phyloP scores from a whole-genome alignment of 2,113 vertebrate genomes.

The Phalacrocorax carbo region DNA sequence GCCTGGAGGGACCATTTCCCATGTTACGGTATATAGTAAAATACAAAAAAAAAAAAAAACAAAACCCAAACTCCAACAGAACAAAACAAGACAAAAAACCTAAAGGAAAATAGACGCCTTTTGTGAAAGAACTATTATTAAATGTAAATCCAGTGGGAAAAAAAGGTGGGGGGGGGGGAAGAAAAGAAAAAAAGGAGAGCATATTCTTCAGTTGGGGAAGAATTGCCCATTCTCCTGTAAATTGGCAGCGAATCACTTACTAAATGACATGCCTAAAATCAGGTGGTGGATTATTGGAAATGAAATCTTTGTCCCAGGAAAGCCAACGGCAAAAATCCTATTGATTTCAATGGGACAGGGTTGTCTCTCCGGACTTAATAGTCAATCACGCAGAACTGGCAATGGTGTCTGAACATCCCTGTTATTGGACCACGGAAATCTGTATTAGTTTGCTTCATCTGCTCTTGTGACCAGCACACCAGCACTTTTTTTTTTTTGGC shows the following conservation, averaged over 20 bases:
- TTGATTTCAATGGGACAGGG: conserved; percentile 47
- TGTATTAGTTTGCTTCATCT: conserved; percentile 43
- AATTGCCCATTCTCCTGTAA: background rate
- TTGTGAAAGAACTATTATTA: background rate
- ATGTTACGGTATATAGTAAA: background rate
- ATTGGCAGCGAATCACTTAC: conserved; percentile 29
- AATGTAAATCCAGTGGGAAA: background rate
- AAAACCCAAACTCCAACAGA: background rate
- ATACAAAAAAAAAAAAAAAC: conserved; percentile 16
- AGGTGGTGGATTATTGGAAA: conserved; percentile 56
- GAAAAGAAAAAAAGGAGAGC: background rate
- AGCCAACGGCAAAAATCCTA: conserved; percentile 50
- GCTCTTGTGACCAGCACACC: conserved; percentile 4
- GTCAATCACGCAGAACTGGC: conserved; percentile 57
- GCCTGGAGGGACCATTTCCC: conserved; percentile 39
- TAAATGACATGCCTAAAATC: conserved; percentile 54
- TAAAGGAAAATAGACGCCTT: background rate
- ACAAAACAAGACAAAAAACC: background rate
- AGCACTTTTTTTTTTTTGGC: background rate
- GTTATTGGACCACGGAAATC: conserved; percentile 54
- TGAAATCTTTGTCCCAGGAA: conserved; percentile 61
- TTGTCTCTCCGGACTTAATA: conserved; percentile 47
- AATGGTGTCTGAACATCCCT: background rate
- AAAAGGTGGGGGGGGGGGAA: background rate
- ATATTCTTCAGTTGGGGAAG: background rate